Evolutionary conservation across 35 echinoderm and acorn worm genomes (phyloP).

Genomic region (Ophioderma brevispina): DNA sequence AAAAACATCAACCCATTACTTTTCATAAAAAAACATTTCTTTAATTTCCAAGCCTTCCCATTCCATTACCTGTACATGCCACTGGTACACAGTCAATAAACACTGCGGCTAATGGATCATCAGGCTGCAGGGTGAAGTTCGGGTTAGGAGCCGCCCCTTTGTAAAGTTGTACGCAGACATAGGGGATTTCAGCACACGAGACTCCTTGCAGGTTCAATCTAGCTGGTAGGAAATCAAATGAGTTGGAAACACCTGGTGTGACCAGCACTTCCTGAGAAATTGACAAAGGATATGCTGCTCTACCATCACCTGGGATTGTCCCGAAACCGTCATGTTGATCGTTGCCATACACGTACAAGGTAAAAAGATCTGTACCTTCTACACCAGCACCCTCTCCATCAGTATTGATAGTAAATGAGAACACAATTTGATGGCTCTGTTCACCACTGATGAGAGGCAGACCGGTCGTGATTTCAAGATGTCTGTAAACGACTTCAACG

Average conservation of each 20-base stretch:
- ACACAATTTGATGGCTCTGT: conserved; percentile 12
- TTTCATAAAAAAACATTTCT: background rate
- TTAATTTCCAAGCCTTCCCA: too few species aligned
- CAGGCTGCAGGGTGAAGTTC: conserved; percentile 61
- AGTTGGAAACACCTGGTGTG: background rate
- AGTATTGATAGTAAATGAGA: conserved; percentile 35
- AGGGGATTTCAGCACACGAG: conserved; percentile 67
- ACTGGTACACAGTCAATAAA: conserved; percentile 37
- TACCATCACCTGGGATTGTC: background rate
- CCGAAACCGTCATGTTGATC: conserved; percentile 14
- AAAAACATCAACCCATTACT: background rate
- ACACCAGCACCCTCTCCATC: conserved; percentile 3
- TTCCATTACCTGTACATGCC: conserved; percentile 17
- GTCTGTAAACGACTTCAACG: conserved; percentile 23
- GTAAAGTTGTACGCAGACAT: conserved; percentile 53
- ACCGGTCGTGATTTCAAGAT: background rate
- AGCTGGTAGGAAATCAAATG: background rate
- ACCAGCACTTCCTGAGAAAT: background rate
- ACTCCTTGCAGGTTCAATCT: conserved; percentile 47
- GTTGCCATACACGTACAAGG: conserved; percentile 38
- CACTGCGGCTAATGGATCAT: conserved; percentile 6
- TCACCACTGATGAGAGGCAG: conserved; percentile 60
- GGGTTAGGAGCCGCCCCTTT: conserved; percentile 30
- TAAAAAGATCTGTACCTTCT: conserved; percentile 41
- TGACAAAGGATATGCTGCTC: background rate